phyloP scores from a whole-genome alignment of 1,140 invertebrate genomes.

The Caenorhabditis tropicalis region DNA sequence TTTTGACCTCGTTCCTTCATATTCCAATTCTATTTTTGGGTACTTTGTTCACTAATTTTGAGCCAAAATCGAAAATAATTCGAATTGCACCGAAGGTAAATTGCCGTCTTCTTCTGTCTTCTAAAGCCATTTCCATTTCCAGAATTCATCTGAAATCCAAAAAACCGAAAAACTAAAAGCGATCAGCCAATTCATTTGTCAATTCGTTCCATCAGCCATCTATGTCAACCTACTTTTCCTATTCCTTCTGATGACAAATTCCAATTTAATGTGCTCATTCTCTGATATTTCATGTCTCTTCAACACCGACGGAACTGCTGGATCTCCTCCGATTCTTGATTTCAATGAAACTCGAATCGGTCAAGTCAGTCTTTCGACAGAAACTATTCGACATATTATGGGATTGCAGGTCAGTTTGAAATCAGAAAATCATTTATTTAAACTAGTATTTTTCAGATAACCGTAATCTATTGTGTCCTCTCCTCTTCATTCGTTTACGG shows the following conservation, averaged over 20 bases:
- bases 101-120: neutral
- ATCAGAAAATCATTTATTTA: neutral
- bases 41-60: constrained; percentile 36
- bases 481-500: constrained; percentile 15
- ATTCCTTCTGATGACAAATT: neutral
- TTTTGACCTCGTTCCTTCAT: constrained; percentile 35
- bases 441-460: neutral
- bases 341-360: neutral
- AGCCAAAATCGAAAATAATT: constrained; percentile 38
- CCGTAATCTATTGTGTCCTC: constrained; percentile 3
- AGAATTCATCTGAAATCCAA: constrained; percentile 32
- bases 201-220: constrained; percentile 38
- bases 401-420: constrained; percentile 33
- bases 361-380: constrained; percentile 23
- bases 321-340: neutral
- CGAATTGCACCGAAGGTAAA: constrained; percentile 44
- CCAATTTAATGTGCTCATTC: constrained; percentile 39
- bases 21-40: constrained; percentile 46
- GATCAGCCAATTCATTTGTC: constrained; percentile 14
- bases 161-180: neutral
- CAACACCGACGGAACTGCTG: neutral
- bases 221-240: constrained; percentile 32
- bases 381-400: constrained; percentile 38
- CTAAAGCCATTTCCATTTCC: neutral
- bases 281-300: constrained; percentile 46